A percentile compares a stretch with the other conserved stretches of the same genome.
phyloP scores from a whole-genome alignment of 2,888 invertebrate genomes.

The Galerucella nymphaeae region DNA sequence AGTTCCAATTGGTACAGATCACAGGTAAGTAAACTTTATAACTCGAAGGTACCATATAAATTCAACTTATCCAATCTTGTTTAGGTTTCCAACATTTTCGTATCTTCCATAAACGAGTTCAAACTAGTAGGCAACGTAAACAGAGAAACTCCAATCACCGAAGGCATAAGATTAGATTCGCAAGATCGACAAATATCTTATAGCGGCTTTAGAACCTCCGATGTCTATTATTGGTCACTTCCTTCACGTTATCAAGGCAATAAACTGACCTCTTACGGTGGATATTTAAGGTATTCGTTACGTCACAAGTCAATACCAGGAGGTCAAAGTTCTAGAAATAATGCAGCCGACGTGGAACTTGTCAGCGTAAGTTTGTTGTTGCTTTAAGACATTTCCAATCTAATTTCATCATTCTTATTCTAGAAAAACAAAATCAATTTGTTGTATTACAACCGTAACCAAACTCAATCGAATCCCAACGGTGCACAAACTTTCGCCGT shows the following conservation, averaged over 20 bases:
- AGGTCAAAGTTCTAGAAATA: conserved; percentile 78
- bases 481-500: conserved; percentile 79
- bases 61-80: no score
- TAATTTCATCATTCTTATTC: conserved; percentile 44
- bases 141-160: conserved; percentile 64
- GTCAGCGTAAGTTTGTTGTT: conserved; percentile 75
- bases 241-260: conserved; percentile 81
- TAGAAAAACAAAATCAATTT: conserved; percentile 79
- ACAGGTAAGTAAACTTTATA: conserved; percentile 52
- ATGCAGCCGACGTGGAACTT: conserved; percentile 88
- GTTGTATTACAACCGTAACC: conserved; percentile 79
- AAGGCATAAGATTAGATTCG: conserved; percentile 66
- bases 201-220: conserved; percentile 69
- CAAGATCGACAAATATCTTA: conserved; percentile 73
- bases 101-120: conserved; percentile 69
- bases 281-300: conserved; percentile 83
- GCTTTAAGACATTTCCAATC: background rate
- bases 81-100: conserved; percentile 68
- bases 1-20: conserved; percentile 73
- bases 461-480: conserved; percentile 71
- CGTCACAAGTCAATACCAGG: conserved; percentile 81
- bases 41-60: no score
- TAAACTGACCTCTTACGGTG: conserved; percentile 92
- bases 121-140: conserved; percentile 67
- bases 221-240: conserved; percentile 87